phyloP scores from a whole-genome alignment of 2,888 invertebrate genomes.

The Carabus problematicus region DNA sequence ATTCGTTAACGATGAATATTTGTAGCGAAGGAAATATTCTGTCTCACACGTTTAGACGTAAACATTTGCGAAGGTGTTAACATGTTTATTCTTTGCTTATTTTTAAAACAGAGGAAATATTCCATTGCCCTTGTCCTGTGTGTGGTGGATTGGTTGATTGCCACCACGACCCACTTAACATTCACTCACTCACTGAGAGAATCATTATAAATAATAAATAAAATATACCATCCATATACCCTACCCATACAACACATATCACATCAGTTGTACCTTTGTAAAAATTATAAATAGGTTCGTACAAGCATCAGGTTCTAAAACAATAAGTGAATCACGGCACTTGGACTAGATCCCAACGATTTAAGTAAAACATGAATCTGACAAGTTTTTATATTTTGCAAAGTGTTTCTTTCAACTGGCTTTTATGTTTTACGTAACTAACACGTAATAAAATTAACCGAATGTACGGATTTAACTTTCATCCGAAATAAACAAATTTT shows the following conservation, averaged over 20 bases:
- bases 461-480: too few species aligned
- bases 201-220: too few species aligned
- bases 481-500: too few species aligned
- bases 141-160: constrained; percentile 18
- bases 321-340: constrained; percentile 23
- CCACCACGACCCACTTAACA: constrained; percentile 23
- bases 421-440: neutral
- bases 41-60: neutral
- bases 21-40: constrained; percentile 6
- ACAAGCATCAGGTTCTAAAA: constrained; percentile 10
- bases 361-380: neutral
- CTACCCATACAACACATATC: too few species aligned
- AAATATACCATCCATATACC: too few species aligned
- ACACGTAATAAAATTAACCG: too few species aligned
- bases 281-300: constrained; percentile 1
- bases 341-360: constrained; percentile 12
- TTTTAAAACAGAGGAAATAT: constrained; percentile 21
- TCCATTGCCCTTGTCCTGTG: constrained; percentile 25
- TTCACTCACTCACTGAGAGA: constrained; percentile 13
- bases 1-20: constrained; percentile 19
- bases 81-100: constrained; percentile 30
- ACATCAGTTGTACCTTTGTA: too few species aligned
- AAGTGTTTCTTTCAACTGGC: constrained; percentile 16
- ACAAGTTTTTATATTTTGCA: neutral
- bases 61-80: constrained; percentile 8